Conservation (phyloP, 2,797 vertebrate species). For the Enteromius mattozi region DNA sequence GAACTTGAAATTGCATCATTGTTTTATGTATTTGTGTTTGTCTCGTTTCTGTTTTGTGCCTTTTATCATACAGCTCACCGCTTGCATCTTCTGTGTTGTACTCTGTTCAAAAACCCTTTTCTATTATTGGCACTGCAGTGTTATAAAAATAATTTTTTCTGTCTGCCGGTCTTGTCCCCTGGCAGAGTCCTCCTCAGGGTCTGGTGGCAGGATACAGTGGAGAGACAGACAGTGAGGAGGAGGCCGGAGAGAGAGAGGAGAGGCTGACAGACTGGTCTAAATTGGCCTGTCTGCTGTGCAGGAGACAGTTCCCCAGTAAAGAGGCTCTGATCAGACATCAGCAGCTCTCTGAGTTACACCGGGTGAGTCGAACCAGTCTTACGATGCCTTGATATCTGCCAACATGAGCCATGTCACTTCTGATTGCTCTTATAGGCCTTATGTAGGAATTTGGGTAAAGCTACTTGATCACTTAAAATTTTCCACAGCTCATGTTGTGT, state of each 20-base stretch:
- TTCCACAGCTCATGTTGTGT: background rate
- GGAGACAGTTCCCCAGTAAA: constrained; percentile 92
- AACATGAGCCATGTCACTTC: background rate
- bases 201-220: constrained; percentile 87
- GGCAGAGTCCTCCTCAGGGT: constrained; percentile 76
- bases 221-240: constrained; percentile 89
- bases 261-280: constrained; percentile 91
- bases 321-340: constrained; percentile 91
- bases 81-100: background rate
- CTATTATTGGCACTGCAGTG: background rate
- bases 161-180: background rate
- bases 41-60: background rate
- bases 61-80: too few relatives aligned
- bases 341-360: constrained; percentile 89
- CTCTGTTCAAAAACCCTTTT: background rate
- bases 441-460: background rate
- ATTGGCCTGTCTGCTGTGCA: constrained; percentile 89
- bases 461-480: background rate
- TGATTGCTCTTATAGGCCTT: background rate
- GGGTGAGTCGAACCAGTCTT: constrained; percentile 64
- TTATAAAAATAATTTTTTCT: background rate
- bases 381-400: background rate
- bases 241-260: constrained; percentile 81
- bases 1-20: too few relatives aligned
- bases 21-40: background rate